Base-by-base conservation (phyloP, 1,140 invertebrate species). In the Cepaea nemoralis region DNA sequence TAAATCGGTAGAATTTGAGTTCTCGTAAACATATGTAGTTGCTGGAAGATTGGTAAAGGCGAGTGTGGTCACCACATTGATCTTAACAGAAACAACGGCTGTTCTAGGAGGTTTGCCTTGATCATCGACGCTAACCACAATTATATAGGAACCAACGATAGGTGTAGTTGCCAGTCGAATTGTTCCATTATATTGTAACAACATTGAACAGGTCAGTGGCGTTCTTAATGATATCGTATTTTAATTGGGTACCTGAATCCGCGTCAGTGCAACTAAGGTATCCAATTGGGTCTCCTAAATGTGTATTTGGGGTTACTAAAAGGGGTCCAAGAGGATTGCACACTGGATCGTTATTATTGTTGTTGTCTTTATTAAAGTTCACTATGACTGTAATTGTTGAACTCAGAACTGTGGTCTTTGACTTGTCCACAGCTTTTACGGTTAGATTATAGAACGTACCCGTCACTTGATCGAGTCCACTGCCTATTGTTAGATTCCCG, bases 341-440 rank as follows among this genome's bases (percentile, higher is more conserved):
- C 2, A 50, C 59, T 6, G 82, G 78, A 10, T 75, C 55, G 45
- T 83, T 81, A 40, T 83, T 79, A 39, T 81, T 83, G 31, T 83
- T 79, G 48, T 81, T 83, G 19, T 63, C 74, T 31, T 77, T 74
- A 16, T 16, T 24, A 33, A 83, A 19, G 48, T 45, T 66, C 22
- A 83, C 66, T 14, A 10, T 63, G 22, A 83, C 37, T 2, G 78
- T 81, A 3, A 39, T 42, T 19, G 73, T 50, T 8, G 45, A 19
- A 1, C 73, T 70, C 35, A 37, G 16, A 33, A 63, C 40, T 37
- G 39, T 35, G 22, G 73, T 81, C 39, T 55, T 19, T 42, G 82
- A 81, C 22, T 81, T 37, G 74, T 83, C 82, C 24, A 37, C 39
- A 35, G 75, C 82, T 31, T 77, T 27, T 22, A 83, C 67, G 40